A percentile compares a stretch with the other conserved stretches of the same genome.
Conservation (phyloP, 2,888 invertebrate species). For the Orthosia gothica region DNA sequence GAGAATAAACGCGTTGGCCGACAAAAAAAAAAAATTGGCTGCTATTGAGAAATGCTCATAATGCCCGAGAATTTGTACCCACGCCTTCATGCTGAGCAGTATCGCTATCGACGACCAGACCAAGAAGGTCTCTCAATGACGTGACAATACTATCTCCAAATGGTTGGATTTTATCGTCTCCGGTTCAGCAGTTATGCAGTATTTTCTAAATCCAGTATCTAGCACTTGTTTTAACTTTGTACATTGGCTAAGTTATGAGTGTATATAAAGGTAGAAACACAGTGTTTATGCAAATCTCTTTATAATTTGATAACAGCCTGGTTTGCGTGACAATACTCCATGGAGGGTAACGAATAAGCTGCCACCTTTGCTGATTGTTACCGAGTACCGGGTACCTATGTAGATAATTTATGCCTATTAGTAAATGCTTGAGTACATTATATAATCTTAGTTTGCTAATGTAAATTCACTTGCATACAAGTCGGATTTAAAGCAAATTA, state of each 20-base stretch:
- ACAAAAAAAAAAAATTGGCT: no score
- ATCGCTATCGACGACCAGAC: no score
- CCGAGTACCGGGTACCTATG: conserved; percentile 12
- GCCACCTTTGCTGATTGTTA: conserved; percentile 36
- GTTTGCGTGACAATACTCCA: conserved; percentile 60
- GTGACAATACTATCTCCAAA: no score
- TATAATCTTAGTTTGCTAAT: background rate
- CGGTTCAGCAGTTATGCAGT: background rate
- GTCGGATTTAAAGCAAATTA: no score
- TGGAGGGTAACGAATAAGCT: conserved; percentile 34
- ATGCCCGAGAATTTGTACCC: no score
- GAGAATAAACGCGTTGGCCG: no score
- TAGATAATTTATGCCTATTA: conserved; percentile 2
- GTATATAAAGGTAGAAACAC: conserved; percentile 47
- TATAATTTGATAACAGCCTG: conserved; percentile 62
- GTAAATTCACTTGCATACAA: background rate
- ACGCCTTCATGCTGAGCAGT: no score
- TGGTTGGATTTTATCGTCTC: no score
- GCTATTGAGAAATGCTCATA: no score
- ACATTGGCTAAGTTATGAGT: conserved; percentile 8
- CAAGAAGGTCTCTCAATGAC: no score
- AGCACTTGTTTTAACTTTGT: background rate
- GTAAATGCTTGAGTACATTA: background rate
- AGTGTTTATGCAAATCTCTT: conserved; percentile 69
- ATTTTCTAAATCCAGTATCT: background rate